phyloP scores from a whole-genome alignment of 2,797 vertebrate species.

The Nothura maculosa region DNA sequence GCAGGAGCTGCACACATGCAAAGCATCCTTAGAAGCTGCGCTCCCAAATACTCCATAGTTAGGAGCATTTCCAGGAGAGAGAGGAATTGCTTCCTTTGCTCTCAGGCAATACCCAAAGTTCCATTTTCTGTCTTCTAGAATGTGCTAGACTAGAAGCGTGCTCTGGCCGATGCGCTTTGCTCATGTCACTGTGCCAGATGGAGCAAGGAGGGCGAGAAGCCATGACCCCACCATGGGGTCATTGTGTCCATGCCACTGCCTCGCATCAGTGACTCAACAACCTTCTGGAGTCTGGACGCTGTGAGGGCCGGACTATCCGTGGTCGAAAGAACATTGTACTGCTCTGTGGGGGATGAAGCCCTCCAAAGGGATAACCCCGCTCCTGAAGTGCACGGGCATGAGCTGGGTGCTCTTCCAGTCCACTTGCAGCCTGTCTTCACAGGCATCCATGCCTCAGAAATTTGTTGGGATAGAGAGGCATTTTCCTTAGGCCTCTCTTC shows the following conservation, averaged over 20 bases:
- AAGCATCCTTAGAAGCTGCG: no score
- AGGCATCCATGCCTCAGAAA: no score
- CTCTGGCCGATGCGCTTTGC: neutral
- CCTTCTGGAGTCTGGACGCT: no score
- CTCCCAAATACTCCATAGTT: neutral
- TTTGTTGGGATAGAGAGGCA: no score
- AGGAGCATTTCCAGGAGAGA: neutral
- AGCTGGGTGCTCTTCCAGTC: no score
- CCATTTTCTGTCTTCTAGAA: neutral
- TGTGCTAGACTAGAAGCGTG: accelerated
- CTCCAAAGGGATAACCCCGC: no score
- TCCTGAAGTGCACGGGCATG: no score
- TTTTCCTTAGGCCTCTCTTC: no score
- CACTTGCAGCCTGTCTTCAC: no score
- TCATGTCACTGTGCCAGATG: accelerated
- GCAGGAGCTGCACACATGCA: no score
- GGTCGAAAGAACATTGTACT: neutral
- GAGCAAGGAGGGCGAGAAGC: neutral
- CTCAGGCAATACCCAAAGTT: neutral
- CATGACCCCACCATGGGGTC: neutral
- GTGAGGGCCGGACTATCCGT: no score
- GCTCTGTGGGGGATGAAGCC: neutral
- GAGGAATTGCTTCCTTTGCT: neutral
- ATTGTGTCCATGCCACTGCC: neutral
- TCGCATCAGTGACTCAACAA: no score